phyloP scores from a whole-genome alignment of 2,113 vertebrate species.

The Oreocharis arfaki region DNA sequence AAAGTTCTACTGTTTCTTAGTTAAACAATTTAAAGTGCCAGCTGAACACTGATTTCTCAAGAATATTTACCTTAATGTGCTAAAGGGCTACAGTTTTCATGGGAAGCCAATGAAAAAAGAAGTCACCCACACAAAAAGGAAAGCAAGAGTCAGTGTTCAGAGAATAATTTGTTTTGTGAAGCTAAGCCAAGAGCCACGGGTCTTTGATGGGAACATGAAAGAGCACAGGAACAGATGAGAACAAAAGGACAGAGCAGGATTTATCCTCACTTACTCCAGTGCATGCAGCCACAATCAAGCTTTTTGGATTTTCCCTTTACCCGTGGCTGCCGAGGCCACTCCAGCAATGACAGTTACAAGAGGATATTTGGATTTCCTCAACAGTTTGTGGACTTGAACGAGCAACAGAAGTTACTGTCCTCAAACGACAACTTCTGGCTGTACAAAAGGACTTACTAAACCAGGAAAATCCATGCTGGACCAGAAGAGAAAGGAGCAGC shows the following conservation, averaged over 20 bases:
- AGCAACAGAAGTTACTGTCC: neutral
- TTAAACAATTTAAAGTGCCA: neutral
- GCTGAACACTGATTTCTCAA: neutral
- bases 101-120: neutral
- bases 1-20: neutral
- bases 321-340: neutral
- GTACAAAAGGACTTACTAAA: neutral
- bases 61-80: neutral
- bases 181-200: neutral
- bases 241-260: neutral
- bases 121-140: neutral
- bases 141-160: neutral
- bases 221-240: neutral
- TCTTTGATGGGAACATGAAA: slow-evolving; percentile 38
- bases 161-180: neutral
- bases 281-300: neutral
- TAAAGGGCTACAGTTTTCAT: neutral
- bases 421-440: neutral
- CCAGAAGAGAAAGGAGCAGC: neutral
- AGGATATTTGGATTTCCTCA: neutral
- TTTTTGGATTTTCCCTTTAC: neutral
- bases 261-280: neutral
- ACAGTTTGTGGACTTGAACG: neutral
- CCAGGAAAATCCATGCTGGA: neutral
- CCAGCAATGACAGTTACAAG: neutral